phyloP scores from a whole-genome alignment of 2,888 invertebrate genomes.

The Megamerina dolium region DNA sequence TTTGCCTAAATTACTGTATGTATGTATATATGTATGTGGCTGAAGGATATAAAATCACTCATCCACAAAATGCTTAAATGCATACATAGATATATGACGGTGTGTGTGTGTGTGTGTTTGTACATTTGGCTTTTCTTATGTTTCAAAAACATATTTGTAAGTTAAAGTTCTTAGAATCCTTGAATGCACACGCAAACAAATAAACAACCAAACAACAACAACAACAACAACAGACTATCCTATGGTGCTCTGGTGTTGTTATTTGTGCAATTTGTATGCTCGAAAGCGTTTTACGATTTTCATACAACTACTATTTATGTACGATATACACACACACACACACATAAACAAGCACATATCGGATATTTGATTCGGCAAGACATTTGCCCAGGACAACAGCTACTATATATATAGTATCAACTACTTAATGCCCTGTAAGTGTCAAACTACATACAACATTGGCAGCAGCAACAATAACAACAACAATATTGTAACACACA shows the following conservation, averaged over 20 bases:
- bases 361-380: too few species aligned
- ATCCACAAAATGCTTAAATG: slow-evolving; percentile 18
- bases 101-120: slow-evolving; percentile 9
- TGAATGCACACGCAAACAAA: slow-evolving; percentile 45
- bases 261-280: slow-evolving; percentile 45
- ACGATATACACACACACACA: slow-evolving; percentile 12
- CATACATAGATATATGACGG: slow-evolving; percentile 13
- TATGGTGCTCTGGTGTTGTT: slow-evolving; percentile 27
- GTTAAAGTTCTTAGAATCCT: slow-evolving; percentile 46
- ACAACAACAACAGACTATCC: slow-evolving; percentile 20
- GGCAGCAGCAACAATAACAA: neutral
- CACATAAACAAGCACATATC: slow-evolving; percentile 3
- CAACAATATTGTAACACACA: slow-evolving; percentile 3
- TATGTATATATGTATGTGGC: neutral
- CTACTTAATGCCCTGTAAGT: slow-evolving; percentile 34
- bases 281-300: slow-evolving; percentile 45
- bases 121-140: slow-evolving; percentile 18
- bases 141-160: slow-evolving; percentile 24
- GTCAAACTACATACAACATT: slow-evolving; percentile 35
- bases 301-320: too few species aligned
- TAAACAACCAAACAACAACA: too few species aligned
- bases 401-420: too few species aligned
- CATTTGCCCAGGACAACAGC: too few species aligned
- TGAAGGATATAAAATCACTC: slow-evolving; percentile 13
- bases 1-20: too few species aligned